A percentile compares a stretch with the other conserved stretches of the same genome.
Conservation (phyloP, 2,888 invertebrate species). For the Drosophila mercatorum region DNA sequence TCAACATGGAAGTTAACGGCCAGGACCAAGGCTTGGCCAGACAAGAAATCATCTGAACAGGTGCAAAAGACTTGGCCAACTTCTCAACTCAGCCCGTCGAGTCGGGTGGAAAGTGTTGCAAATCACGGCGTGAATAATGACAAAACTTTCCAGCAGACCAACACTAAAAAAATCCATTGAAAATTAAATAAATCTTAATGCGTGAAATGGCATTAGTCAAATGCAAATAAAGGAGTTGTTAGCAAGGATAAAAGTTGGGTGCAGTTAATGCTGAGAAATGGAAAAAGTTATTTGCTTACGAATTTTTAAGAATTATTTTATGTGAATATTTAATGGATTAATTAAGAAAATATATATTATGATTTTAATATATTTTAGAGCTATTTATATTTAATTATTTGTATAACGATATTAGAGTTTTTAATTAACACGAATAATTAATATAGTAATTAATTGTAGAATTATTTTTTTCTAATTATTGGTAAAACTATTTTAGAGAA, state of each 20-base stretch:
- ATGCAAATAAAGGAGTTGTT: neutral
- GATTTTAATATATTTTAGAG: no score
- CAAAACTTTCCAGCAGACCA: conserved; percentile 16
- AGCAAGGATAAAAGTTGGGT: neutral
- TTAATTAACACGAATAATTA: no score
- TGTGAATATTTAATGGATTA: no score
- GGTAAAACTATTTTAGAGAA: no score
- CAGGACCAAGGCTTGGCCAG: conserved; percentile 17
- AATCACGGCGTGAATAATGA: conserved; percentile 7
- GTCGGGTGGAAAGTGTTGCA: neutral
- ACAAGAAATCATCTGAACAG: conserved; percentile 22
- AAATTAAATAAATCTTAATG: conserved; percentile 12
- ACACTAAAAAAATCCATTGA: conserved; percentile 1
- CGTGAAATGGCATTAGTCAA: neutral
- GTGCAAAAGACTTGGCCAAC: conserved; percentile 23
- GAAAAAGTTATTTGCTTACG: neutral
- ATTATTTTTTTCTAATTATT: no score
- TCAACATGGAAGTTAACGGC: neutral
- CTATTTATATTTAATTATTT: no score
- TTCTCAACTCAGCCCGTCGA: neutral
- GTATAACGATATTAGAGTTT: no score
- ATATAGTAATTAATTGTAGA: no score
- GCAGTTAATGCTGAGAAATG: neutral
- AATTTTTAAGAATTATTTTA: neutral
- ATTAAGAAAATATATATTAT: no score